Base-by-base conservation (phyloP, 1,140 invertebrate genomes). In the Trachymyrmex septentrionalis region DNA sequence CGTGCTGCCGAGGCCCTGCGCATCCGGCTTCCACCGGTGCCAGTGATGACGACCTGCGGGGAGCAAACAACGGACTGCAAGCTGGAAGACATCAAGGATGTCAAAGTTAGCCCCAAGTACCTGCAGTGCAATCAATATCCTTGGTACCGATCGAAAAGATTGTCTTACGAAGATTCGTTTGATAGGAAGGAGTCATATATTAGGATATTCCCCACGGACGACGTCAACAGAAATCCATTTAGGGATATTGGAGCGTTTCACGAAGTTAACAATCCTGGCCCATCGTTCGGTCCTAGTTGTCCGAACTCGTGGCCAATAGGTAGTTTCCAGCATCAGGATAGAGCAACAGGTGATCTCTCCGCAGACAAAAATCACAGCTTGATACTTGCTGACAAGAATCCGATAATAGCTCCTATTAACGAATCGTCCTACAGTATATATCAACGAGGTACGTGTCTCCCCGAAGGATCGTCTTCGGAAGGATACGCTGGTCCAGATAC, bases 1-100 rank as follows among this genome's bases (percentile, higher is more conserved):
- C 94, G 95, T 67, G 96, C 96, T 0, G 96, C 96, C 3, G 96
- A 96, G 63, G 93, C 95, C 0, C 93, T 97, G 4, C 94, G 95
- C 64, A 96, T 97, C 34, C 72, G 77, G 14, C 87, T 95, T 1
- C 94, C 94, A 3, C 90, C 90, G 9, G 81, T 94, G 0, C 92
- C 93, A 0, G n/a, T 88, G 53, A 88, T 90, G 72, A 88, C 88
- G 38, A 76, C 12, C 34, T 87, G 48, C 34, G 21, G 50, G 10
- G 72, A 50, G n/a, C 59, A 66, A 16, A 21, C 34, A 12, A 10
- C 84, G 2, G 82, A 92, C 16, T 92, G 88, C 63, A 92, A 93
- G 44, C 86, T 85, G 30, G 92, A 93, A 44, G 90, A 92, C 66
- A 55, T 90, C 16, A 91, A 92, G n/a, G 91, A 93, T 72, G 75